phyloP scores from a whole-genome alignment of 2,113 vertebrate species.

The Sprattus sprattus region DNA sequence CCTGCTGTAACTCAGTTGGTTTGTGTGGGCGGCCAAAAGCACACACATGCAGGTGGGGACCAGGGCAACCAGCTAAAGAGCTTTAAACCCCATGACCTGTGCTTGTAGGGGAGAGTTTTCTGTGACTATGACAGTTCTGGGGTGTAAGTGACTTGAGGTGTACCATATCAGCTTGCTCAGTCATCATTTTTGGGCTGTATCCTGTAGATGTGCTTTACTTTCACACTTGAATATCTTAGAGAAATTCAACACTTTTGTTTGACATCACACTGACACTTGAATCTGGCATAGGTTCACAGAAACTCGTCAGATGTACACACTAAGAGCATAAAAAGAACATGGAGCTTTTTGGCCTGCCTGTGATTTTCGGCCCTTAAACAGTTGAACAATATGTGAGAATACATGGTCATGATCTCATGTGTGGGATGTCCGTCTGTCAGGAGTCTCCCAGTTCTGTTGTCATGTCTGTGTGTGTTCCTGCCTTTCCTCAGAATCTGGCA shows the following conservation, averaged over 20 bases:
- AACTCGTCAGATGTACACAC: background rate
- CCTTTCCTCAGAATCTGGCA: constrained; percentile 79
- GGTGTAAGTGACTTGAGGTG: background rate
- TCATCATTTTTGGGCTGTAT: background rate
- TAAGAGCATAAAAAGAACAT: too few species aligned
- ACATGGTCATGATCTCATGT: background rate
- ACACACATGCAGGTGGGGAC: background rate
- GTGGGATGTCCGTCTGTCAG: background rate
- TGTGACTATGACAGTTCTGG: background rate
- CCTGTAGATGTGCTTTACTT: background rate
- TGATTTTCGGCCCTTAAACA: too few species aligned
- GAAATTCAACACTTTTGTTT: too few species aligned
- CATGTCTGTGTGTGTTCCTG: constrained; percentile 44
- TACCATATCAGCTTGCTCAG: background rate
- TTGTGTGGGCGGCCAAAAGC: constrained; percentile 42
- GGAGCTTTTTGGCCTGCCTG: too few species aligned
- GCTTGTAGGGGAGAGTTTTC: background rate
- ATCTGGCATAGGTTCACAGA: background rate
- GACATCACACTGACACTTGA: too few species aligned
- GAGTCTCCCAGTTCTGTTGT: constrained; percentile 3
- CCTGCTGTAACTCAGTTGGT: constrained; percentile 64
- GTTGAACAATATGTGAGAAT: too few species aligned
- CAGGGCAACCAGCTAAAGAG: constrained; percentile 17
- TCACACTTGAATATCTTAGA: too few species aligned
- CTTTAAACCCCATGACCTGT: background rate